Conservation (phyloP, 2,888 invertebrate species). For the Napeogenes inachia region DNA sequence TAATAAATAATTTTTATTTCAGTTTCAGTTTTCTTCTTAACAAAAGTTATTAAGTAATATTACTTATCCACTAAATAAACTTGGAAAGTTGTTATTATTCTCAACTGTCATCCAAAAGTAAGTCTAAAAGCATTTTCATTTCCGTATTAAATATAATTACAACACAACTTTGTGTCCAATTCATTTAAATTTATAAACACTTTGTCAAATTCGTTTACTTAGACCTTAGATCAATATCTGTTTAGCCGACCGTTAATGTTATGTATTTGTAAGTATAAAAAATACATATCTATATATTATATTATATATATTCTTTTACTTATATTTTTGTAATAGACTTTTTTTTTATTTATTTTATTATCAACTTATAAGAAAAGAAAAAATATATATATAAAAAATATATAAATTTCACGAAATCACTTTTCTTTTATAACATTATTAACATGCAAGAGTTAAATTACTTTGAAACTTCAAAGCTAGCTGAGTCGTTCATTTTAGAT, state of each 20-base stretch:
- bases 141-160: constrained; percentile 48
- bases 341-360: no score
- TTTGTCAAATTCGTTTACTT: not conserved
- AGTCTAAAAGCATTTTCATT: constrained; percentile 27
- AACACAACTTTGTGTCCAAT: constrained; percentile 12
- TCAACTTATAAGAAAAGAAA: no score
- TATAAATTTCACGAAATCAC: not conserved
- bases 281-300: no score
- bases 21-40: no score
- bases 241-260: no score
- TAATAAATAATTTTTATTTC: no score
- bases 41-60: no score
- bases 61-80: constrained; percentile 10
- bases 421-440: not conserved
- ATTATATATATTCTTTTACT: no score
- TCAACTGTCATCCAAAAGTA: constrained; percentile 19
- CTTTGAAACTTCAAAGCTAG: not conserved
- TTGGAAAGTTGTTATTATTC: constrained; percentile 22
- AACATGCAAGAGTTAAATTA: not conserved
- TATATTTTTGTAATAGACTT: no score
- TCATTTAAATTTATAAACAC: not conserved
- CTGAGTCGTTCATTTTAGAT: not conserved
- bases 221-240: no score
- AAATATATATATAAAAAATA: no score
- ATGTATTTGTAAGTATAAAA: no score